Conservation (phyloP, 2,888 invertebrate genomes). For the Xestobium rufovillosum region DNA sequence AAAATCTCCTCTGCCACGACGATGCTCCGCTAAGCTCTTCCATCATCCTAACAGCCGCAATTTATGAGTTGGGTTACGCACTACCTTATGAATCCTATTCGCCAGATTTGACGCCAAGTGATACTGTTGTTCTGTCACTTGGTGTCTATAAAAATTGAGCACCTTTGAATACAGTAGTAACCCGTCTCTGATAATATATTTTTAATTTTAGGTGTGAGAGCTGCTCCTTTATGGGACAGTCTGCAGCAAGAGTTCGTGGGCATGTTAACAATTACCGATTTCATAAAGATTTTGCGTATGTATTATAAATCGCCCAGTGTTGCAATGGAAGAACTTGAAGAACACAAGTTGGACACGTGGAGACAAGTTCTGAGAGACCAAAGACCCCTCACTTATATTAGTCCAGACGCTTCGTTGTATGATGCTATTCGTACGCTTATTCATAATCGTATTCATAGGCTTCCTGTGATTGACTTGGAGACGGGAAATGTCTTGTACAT, state of each 20-base stretch:
- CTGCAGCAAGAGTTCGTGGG: constrained; percentile 88
- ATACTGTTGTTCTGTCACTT: no score
- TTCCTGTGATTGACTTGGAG: constrained; percentile 92
- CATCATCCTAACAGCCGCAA: no score
- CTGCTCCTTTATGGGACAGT: constrained; percentile 97
- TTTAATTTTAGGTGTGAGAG: constrained; percentile 73
- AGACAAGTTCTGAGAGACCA: constrained; percentile 83
- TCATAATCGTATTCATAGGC: constrained; percentile 89
- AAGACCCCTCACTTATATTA: constrained; percentile 82
- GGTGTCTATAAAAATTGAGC: no score
- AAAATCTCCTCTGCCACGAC: constrained; percentile 5
- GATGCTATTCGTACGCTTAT: constrained; percentile 92
- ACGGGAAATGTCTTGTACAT: constrained; percentile 97
- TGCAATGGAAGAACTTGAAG: constrained; percentile 93
- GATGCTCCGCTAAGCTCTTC: neutral
- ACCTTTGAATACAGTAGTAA: no score
- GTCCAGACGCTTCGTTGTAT: constrained; percentile 85
- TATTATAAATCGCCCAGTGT: constrained; percentile 92
- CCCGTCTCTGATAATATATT: neutral
- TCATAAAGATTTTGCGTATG: constrained; percentile 96
- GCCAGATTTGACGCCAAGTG: no score
- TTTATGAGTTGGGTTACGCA: no score
- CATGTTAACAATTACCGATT: constrained; percentile 99
- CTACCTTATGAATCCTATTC: no score
- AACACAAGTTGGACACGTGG: constrained; percentile 96